A percentile compares a stretch with the other conserved stretches of the same genome.
phyloP scores from a whole-genome alignment of 2,888 invertebrate genomes.

The Catocala fraxini region DNA sequence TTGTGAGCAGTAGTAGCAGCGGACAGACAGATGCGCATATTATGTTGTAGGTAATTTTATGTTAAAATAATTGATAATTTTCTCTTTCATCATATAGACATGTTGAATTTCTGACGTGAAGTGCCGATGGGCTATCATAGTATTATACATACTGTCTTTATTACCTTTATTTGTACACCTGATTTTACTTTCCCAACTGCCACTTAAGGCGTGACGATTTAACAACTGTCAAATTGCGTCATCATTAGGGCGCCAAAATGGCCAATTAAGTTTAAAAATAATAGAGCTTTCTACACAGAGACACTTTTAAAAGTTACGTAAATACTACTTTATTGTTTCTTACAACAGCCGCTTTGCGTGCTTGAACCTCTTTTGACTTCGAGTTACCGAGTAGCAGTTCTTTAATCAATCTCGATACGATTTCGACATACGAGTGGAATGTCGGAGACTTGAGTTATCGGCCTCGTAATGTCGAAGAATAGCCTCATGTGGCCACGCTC shows the following conservation, averaged over 20 bases:
- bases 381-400: not conserved
- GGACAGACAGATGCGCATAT: no score
- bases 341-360: slow-evolving; percentile 32
- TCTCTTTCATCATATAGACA: no score
- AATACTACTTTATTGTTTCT: slow-evolving; percentile 7
- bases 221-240: slow-evolving; percentile 3
- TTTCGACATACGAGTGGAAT: slow-evolving; percentile 42
- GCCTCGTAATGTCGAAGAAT: slow-evolving; percentile 43
- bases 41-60: no score
- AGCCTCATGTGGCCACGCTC: slow-evolving; percentile 42
- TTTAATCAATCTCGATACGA: slow-evolving; percentile 34
- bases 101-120: no score
- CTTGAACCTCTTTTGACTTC: slow-evolving; percentile 19
- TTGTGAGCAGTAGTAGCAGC: slow-evolving; percentile 22
- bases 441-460: slow-evolving; percentile 46
- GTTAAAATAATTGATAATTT: no score
- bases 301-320: slow-evolving; percentile 20
- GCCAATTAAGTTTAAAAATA: slow-evolving; percentile 9
- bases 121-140: no score
- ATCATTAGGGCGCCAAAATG: slow-evolving; percentile 13
- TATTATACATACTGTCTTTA: not conserved
- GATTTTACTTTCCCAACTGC: slow-evolving; percentile 4
- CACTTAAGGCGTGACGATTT: not conserved
- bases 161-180: not conserved
- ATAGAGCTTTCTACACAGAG: slow-evolving; percentile 10